These are phyloP conservation scores for Scaptomyza caliginosa DNA, from an alignment of 2,888 invertebrate genomes.

Conservation along the genomic window DNA sequence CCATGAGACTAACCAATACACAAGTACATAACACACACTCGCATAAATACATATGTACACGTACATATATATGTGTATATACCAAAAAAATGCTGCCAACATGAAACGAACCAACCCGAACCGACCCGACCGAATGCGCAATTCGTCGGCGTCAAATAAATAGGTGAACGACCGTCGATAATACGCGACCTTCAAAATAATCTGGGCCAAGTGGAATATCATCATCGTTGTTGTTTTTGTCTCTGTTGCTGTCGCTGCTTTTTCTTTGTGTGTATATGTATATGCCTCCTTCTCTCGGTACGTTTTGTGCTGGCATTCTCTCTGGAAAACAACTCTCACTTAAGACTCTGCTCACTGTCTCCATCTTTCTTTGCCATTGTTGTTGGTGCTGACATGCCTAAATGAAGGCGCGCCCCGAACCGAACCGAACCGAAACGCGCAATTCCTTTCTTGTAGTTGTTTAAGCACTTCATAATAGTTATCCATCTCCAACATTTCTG, in stretches of 20 bases:
- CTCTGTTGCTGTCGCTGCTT: conserved; percentile 8
- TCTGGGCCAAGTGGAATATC: conserved; percentile 84
- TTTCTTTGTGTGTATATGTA: conserved; percentile 25
- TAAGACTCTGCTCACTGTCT: neutral
- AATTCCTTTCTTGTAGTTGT: conserved; percentile 8
- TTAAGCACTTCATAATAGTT: neutral
- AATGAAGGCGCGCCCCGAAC: conserved; percentile 21
- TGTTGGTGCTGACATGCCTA: neutral
- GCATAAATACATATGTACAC: neutral
- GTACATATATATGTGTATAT: neutral
- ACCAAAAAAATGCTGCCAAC: conserved; percentile 26
- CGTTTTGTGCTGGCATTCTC: conserved; percentile 12
- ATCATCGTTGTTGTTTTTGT: conserved; percentile 46
- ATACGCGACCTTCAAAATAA: conserved; percentile 84
- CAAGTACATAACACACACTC: conserved; percentile 2
- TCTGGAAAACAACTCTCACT: conserved; percentile 8
- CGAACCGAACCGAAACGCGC: conserved; percentile 8
- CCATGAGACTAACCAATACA: conserved; percentile 18
- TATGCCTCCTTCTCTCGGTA: neutral
- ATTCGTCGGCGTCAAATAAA: conserved; percentile 63
- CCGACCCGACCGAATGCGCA: conserved; percentile 18
- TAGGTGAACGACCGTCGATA: conserved; percentile 84
- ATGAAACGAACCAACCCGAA: conserved; percentile 19
- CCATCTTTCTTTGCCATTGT: neutral
- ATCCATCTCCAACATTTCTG: conserved; percentile 7